Base-by-base conservation (phyloP, 2,113 vertebrate species). In the Cnemophilus loriae region DNA sequence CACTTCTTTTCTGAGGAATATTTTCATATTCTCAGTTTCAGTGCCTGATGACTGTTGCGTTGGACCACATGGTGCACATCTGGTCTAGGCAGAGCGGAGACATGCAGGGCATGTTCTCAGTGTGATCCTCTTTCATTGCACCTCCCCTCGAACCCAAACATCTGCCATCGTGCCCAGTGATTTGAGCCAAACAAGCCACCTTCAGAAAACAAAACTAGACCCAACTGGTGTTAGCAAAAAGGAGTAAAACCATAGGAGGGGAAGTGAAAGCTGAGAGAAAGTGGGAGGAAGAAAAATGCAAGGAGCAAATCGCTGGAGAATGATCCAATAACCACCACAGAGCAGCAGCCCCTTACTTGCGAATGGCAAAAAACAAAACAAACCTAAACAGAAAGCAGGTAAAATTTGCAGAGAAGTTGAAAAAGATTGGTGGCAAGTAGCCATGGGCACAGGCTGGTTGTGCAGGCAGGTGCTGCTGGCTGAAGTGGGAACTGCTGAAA, bases 251-350 rank as follows among this genome's bases (percentile, higher is more conserved):
- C 71, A 71, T 16, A 18, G 74, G 63, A 35, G 10, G 78, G 74
- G 95, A 94, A 94, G 53, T 86, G 75, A 84, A 96, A 97, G 90
- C 90, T 84, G 59, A 87, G 85, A 90, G 46, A 80, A 92, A 74
- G 85, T 94, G 83, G 87, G 90, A 91, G 87, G 90, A 84, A 93
- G 78, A 84, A 94, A 96, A 94, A 90, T 70, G 39, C 11, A 0
- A 90, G 71, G 90, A 95, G 50, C 61, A 86, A 95, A 96, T 86
- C 93, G 67, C 91, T 82, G 75, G 42, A 70, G 82, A 87, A 39
- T 20, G 71, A 69, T 88, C 59, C 2, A 9, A 7, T 56, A 46
- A 87, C 81, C 65, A 82, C 78, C 69, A 76, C 91, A 85, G 60
- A 87, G 84, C 84, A 87, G 67, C 77, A 93, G 59, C 33, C 39